Evolutionary conservation across 2,113 vertebrate species (phyloP).

Genomic region (Coryphaenoides rupestris): DNA sequence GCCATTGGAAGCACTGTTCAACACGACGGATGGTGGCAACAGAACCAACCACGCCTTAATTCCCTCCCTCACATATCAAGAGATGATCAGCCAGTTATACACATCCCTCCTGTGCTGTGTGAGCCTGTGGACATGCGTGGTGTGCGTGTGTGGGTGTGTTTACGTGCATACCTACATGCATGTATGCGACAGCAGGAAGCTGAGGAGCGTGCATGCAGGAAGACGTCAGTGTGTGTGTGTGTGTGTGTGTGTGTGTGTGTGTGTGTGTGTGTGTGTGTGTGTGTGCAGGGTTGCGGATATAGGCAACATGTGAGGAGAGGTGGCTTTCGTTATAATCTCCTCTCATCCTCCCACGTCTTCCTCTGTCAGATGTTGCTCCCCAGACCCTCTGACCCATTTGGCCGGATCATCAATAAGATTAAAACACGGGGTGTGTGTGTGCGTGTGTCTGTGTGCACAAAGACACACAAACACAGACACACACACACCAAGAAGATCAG

Average conservation of each 20-base stretch:
- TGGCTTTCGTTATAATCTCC: background rate
- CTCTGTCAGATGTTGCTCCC: background rate
- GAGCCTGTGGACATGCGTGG: background rate
- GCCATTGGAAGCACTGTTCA: background rate
- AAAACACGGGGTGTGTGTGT: background rate
- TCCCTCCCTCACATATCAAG: conserved; percentile 8
- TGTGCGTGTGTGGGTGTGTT: conserved; percentile 1
- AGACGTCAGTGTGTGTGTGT: background rate
- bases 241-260: too few relatives aligned
- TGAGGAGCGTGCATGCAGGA: conserved; percentile 40
- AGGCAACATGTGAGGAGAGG: background rate
- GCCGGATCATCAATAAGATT: background rate
- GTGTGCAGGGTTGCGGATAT: background rate
- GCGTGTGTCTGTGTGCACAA: conserved; percentile 17
- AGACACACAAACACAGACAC: too few relatives aligned
- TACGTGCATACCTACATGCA: background rate
- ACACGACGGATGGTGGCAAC: background rate
- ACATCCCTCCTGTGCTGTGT: background rate
- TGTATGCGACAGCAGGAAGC: conserved; percentile 49
- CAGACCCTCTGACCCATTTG: background rate
- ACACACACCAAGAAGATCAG: background rate
- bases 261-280: too few relatives aligned
- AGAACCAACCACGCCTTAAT: conserved; percentile 29
- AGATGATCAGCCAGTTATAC: conserved; percentile 31
- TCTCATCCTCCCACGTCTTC: background rate